Evolutionary conservation across 2,113 vertebrate species (phyloP).

Genomic region (Speoplatyrhinus poulsoni): DNA sequence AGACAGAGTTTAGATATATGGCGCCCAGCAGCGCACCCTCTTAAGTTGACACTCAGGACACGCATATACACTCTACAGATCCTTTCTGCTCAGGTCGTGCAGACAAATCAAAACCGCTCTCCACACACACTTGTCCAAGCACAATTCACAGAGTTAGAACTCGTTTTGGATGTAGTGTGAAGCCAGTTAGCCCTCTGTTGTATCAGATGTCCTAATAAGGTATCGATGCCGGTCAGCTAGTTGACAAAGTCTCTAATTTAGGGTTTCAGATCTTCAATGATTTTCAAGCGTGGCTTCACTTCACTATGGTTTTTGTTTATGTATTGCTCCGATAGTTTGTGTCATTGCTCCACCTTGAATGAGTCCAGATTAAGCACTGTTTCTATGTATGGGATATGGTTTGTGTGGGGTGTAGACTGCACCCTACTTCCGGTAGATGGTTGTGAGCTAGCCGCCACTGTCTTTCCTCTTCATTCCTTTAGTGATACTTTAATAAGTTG

Average conservation of each 20-base stretch:
- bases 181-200: conserved; percentile 14
- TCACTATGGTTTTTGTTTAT: background rate
- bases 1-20: background rate
- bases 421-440: too few species aligned
- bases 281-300: background rate
- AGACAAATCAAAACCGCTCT: background rate
- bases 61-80: background rate
- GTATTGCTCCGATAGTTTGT: too few species aligned
- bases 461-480: too few species aligned
- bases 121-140: background rate
- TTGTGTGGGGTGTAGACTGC: too few species aligned
- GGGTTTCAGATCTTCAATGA: conserved; percentile 2
- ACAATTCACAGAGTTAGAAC: background rate
- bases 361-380: too few species aligned
- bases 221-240: background rate
- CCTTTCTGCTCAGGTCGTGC: background rate
- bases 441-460: too few species aligned
- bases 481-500: conserved; percentile 10
- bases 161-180: conserved; percentile 11
- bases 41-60: conserved; percentile 1
- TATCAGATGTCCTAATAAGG: background rate
- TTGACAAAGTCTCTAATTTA: conserved; percentile 9
- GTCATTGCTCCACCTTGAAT: too few species aligned
- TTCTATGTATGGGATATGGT: too few species aligned
- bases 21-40: background rate